A percentile compares a stretch with the other conserved stretches of the same genome.
Evolutionary conservation across 2,797 vertebrate species (phyloP).

Genomic region (Glossophaga mutica): DNA sequence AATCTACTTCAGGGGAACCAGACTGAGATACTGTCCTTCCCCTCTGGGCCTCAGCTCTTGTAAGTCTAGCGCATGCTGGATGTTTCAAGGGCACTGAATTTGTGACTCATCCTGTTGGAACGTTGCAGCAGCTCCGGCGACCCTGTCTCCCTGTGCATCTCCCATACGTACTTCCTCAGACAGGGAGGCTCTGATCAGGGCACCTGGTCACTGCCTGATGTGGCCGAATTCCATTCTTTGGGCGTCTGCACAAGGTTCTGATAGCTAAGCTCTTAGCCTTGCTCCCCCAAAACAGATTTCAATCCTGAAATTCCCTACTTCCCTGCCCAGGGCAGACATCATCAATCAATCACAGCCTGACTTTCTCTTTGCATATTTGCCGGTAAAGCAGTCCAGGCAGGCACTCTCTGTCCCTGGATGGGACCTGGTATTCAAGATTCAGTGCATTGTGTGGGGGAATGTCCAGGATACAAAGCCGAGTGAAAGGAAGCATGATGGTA

Average conservation of each 20-base stretch:
- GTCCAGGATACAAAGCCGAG: background rate
- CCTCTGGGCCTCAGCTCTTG: background rate
- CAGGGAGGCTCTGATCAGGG: too few relatives aligned
- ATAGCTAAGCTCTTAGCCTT: background rate
- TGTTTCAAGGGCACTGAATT: background rate
- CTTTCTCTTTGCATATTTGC: background rate
- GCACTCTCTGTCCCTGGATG: accelerated
- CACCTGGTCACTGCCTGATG: background rate
- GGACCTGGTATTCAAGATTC: background rate
- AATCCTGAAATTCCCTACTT: background rate
- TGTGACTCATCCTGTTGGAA: background rate
- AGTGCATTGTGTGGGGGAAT: background rate
- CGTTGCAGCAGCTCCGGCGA: background rate
- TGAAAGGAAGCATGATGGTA: background rate
- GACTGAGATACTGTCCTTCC: background rate
- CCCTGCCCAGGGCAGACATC: background rate
- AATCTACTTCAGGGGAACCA: background rate
- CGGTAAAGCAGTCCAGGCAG: background rate
- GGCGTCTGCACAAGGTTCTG: too few relatives aligned
- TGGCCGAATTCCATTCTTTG: background rate
- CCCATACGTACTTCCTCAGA: accelerated
- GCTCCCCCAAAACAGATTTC: background rate
- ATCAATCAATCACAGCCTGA: background rate
- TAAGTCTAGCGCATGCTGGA: background rate
- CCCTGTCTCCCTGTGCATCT: background rate